A percentile compares a stretch with the other conserved stretches of the same genome.
These are phyloP conservation scores for Bovichtus variegatus DNA, from an alignment of 2,797 vertebrate species.

Conservation along the genomic window DNA sequence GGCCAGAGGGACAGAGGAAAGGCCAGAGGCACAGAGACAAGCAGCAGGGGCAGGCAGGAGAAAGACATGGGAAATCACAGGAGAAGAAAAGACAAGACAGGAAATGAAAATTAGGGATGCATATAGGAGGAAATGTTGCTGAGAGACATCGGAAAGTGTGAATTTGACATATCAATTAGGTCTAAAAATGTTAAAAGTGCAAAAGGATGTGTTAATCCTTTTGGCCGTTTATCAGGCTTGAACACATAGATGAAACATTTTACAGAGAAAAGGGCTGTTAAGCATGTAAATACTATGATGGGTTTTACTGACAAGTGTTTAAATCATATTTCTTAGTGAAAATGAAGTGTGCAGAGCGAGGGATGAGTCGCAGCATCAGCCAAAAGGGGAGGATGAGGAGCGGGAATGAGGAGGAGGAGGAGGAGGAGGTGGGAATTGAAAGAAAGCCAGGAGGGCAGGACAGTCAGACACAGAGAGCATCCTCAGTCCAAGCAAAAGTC, in stretches of 20 bases:
- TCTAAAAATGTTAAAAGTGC: constrained; percentile 41
- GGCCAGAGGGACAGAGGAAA: constrained; percentile 84
- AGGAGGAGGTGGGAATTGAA: constrained; percentile 49
- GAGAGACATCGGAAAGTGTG: constrained; percentile 78
- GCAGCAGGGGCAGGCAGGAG: constrained; percentile 82
- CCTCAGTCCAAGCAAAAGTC: constrained; percentile 63
- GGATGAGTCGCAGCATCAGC: constrained; percentile 67
- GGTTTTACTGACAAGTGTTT: constrained; percentile 14
- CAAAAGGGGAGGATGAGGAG: constrained; percentile 62
- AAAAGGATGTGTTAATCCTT: constrained; percentile 61
- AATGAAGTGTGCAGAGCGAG: constrained; percentile 43
- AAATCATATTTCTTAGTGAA: constrained; percentile 32
- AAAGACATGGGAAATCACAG: constrained; percentile 76
- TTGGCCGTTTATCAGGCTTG: constrained; percentile 33
- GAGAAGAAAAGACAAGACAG: constrained; percentile 84
- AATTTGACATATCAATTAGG: constrained; percentile 58
- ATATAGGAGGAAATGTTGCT: constrained; percentile 83
- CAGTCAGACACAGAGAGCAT: constrained; percentile 68
- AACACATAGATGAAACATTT: constrained; percentile 45
- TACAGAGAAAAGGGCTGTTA: constrained; percentile 37
- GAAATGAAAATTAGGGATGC: constrained; percentile 88
- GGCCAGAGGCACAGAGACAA: constrained; percentile 82
- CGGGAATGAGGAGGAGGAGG: constrained; percentile 20
- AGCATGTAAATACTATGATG: constrained; percentile 24
- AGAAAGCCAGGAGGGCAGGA: constrained; percentile 69